Evolutionary conservation across 2,113 vertebrate species (phyloP), one percentile per base, ranked within the genome.

Genomic region (Cyprinodon tularosa): DNA sequence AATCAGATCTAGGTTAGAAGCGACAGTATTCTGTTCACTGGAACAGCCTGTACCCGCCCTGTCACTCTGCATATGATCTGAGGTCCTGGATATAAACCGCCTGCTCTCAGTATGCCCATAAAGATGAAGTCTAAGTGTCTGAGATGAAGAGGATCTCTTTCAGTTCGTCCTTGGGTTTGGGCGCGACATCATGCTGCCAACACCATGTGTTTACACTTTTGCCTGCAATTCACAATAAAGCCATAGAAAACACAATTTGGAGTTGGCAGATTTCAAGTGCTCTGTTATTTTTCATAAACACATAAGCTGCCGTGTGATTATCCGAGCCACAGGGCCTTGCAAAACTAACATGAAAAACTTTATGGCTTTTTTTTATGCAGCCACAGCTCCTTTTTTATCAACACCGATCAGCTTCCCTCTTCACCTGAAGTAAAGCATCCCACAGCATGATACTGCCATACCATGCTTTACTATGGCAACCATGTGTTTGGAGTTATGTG

Each of bases 1-100:
- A 88, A 92, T 91, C 77, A 84, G 86, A 90, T 91, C 87, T 90
- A 72, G 88, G 85, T 90, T 90, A 88, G 83, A 78, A 81, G 81
- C 78, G 38, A 22, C 68, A 68, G 72, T 81, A 65, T 74, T 74
- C 66, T 71, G 78, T 81, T 90, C 69, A 77, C 78, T 76, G 76
- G 84, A 91, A 88, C 88, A 86, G 83, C 48, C 39, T 86, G 88
- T 90, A 84, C 88, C 78, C 71, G 15, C 72, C 81, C 69, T 74
- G 64, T 83, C 76, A 50, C 68, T 20, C 74, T 60, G 71, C 68
- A 72, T 77, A 78, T 75, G 79, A 63, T 48, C 75, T 70, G 68
- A 80, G 76, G 65, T 63, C 66, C 71, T 63, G 67, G 69, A 83
- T 75, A 78, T 62, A 76, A 61, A 48, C 42, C 53, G 47, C 37